Conservation (phyloP, 2,797 vertebrate species). For the Enteromius unitaeniatus region DNA sequence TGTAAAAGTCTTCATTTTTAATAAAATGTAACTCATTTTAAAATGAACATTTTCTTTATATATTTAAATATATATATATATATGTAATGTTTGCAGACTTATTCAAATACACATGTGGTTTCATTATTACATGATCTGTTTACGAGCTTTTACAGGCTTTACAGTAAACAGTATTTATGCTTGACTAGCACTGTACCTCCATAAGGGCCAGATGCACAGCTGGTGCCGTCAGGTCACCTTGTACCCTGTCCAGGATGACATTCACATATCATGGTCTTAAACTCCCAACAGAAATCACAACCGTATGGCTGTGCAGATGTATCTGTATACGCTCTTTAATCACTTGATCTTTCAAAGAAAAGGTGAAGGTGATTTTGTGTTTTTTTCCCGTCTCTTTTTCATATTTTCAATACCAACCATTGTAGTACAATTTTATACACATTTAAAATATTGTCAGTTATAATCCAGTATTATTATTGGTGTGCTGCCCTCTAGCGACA, state of each 20-base stretch:
- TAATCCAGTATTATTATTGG: not conserved
- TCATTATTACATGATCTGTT: not conserved
- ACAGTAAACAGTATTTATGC: constrained; percentile 3
- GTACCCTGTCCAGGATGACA: constrained; percentile 17
- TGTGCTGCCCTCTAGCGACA: constrained; percentile 5
- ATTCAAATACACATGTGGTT: not conserved
- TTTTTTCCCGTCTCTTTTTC: not conserved
- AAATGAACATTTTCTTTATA: not conserved
- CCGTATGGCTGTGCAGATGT: constrained; percentile 30
- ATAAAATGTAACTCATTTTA: not conserved
- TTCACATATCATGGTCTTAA: constrained; percentile 9
- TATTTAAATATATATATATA: not conserved
- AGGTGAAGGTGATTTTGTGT: not conserved
- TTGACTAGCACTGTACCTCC: not conserved
- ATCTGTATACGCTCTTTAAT: not conserved
- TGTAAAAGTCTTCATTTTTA: not conserved
- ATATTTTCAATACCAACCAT: not conserved
- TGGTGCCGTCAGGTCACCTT: constrained; percentile 31
- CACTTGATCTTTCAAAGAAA: not conserved
- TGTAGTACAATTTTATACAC: not conserved
- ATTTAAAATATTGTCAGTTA: not conserved
- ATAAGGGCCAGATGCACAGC: constrained; percentile 9
- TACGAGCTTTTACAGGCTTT: not conserved
- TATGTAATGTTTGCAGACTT: not conserved
- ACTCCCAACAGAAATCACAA: constrained; percentile 24